phyloP scores from a whole-genome alignment of 1,140 invertebrate species.

The Andricus grossulariae region DNA sequence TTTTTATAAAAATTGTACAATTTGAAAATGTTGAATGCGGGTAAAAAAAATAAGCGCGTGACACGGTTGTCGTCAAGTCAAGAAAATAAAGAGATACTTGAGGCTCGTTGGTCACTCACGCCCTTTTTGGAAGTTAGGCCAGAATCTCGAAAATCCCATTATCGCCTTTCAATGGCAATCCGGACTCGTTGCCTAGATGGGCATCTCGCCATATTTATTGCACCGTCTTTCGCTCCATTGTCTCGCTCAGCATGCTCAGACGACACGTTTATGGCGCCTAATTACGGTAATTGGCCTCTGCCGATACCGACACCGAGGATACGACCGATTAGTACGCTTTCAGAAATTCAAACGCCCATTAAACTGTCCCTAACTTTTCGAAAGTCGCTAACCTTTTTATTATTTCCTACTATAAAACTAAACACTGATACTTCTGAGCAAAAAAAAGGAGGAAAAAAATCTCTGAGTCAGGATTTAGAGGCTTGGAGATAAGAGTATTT shows the following conservation, averaged over 20 bases:
- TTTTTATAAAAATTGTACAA: no score
- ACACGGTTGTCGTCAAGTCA: background rate
- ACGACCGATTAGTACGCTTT: conserved; percentile 31
- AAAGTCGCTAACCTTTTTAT: conserved; percentile 32
- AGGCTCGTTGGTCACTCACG: background rate
- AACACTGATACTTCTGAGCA: background rate
- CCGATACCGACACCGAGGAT: conserved; percentile 31
- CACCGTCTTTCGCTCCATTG: conserved; percentile 23
- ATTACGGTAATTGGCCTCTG: conserved; percentile 30
- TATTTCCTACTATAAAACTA: conserved; percentile 25
- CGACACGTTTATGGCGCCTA: conserved; percentile 30
- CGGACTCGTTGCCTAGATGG: conserved; percentile 19
- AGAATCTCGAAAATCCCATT: conserved; percentile 24
- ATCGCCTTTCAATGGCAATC: conserved; percentile 29
- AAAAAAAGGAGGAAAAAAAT: background rate
- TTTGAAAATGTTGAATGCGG: no score
- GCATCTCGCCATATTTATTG: conserved; percentile 28
- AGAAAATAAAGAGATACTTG: background rate
- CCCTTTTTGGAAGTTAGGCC: background rate
- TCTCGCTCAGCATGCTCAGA: conserved; percentile 30
- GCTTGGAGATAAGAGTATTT: no score
- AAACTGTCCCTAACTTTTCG: conserved; percentile 23
- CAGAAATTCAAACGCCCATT: conserved; percentile 27
- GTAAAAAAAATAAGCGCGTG: no score
- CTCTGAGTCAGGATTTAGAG: no score